phyloP scores from a whole-genome alignment of 2,888 invertebrate species.

The Opisthograptis luteolata region DNA sequence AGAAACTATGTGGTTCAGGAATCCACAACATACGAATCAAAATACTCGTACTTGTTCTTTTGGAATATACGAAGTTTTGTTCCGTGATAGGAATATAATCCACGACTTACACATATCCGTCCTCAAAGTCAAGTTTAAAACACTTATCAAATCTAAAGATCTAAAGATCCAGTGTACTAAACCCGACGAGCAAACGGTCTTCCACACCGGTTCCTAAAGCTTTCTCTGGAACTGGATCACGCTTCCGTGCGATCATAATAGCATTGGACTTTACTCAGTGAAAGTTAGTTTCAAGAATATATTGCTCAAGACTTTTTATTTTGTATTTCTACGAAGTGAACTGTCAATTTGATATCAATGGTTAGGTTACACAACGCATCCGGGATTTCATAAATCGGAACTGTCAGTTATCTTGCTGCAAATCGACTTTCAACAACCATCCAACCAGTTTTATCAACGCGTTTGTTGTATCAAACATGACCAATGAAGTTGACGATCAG shows the following conservation, averaged over 20 bases:
- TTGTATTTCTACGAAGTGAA: slow-evolving; percentile 18
- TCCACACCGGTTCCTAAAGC: slow-evolving; percentile 49
- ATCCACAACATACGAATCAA: too few relatives aligned
- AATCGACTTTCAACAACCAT: slow-evolving; percentile 6
- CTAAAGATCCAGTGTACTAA: too few relatives aligned
- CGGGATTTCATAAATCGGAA: slow-evolving; percentile 17
- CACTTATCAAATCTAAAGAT: too few relatives aligned
- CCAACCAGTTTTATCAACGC: neutral
- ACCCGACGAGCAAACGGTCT: slow-evolving; percentile 31
- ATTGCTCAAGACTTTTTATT: slow-evolving; percentile 44
- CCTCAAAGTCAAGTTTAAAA: too few relatives aligned
- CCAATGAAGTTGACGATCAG: slow-evolving; percentile 7
- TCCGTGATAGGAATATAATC: too few relatives aligned
- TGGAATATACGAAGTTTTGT: too few relatives aligned
- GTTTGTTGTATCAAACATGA: neutral
- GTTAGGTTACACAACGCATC: slow-evolving; percentile 27
- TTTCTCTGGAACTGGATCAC: slow-evolving; percentile 71
- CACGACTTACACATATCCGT: too few relatives aligned
- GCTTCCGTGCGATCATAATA: slow-evolving; percentile 60
- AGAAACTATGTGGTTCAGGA: too few relatives aligned
- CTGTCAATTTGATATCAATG: slow-evolving; percentile 24
- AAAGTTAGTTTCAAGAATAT: slow-evolving; percentile 60
- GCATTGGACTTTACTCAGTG: slow-evolving; percentile 59
- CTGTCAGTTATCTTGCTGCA: neutral
- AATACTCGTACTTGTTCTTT: too few relatives aligned